phyloP scores from a whole-genome alignment of 2,113 vertebrate genomes.

The Oceanites oceanicus region DNA sequence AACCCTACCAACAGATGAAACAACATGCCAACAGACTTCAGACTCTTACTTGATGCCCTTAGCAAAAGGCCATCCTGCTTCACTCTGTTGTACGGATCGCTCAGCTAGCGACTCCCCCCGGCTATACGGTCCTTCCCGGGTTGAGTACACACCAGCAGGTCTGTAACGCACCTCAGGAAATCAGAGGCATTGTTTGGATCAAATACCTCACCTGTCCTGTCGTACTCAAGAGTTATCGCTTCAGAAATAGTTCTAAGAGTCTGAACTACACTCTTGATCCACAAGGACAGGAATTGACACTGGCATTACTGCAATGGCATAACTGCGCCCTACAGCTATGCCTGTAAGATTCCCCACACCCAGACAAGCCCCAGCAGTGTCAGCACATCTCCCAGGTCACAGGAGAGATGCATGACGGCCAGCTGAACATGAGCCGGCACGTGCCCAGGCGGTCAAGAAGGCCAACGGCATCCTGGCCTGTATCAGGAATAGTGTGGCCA shows the following conservation, averaged over 20 bases:
- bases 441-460: too few species aligned
- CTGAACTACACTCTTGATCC: neutral
- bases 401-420: neutral
- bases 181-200: neutral
- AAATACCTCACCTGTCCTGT: neutral
- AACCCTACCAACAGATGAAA: neutral
- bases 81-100: neutral
- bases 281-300: neutral
- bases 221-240: rapidly evolving
- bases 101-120: neutral
- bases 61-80: neutral
- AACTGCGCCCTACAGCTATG: neutral
- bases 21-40: neutral
- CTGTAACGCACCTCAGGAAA: neutral
- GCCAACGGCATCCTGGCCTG: too few species aligned
- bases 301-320: neutral
- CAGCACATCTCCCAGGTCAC: neutral
- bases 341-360: neutral
- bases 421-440: too few species aligned
- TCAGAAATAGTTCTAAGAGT: neutral
- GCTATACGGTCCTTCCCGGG: neutral
- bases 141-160: neutral
- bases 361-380: neutral
- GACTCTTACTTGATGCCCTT: neutral
- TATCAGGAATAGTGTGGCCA: too few species aligned